phyloP scores from a whole-genome alignment of 2,113 vertebrate genomes.

The Daphoenositta chrysoptera region DNA sequence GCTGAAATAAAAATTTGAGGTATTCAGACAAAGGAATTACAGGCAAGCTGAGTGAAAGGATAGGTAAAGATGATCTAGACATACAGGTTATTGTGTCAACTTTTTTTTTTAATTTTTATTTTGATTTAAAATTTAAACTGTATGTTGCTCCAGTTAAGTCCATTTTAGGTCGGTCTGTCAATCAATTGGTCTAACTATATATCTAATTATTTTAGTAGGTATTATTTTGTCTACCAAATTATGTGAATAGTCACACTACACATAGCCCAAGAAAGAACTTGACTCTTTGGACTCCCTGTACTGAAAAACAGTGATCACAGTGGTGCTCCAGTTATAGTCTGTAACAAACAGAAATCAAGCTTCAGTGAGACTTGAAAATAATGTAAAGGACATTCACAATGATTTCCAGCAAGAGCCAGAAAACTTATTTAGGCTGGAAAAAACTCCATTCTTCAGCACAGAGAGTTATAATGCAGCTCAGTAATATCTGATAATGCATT shows the following conservation, averaged over 20 bases:
- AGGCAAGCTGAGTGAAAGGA: neutral
- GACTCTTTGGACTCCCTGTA: neutral
- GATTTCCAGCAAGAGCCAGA: neutral
- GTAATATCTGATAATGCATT: neutral
- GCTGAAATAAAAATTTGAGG: neutral
- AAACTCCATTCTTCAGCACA: neutral
- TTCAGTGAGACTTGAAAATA: neutral
- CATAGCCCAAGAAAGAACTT: neutral
- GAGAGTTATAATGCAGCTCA: neutral
- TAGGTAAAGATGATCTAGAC: neutral
- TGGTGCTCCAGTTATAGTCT: neutral
- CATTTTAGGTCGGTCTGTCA: neutral
- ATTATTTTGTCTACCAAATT: neutral
- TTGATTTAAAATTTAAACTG: neutral
- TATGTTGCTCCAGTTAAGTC: neutral
- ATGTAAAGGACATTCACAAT: neutral
- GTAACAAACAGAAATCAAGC: neutral
- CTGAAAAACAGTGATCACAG: neutral
- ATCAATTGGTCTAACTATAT: neutral
- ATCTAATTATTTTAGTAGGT: neutral
- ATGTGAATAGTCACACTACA: neutral
- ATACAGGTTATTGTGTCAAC: neutral
- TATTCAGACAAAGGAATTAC: neutral
- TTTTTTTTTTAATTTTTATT: neutral
- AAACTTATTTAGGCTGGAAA: neutral